Percentiles rank a stretch among this genome's conserved stretches.
Conservation (phyloP, 2,888 invertebrate genomes). For the Cybosia mesomella region DNA sequence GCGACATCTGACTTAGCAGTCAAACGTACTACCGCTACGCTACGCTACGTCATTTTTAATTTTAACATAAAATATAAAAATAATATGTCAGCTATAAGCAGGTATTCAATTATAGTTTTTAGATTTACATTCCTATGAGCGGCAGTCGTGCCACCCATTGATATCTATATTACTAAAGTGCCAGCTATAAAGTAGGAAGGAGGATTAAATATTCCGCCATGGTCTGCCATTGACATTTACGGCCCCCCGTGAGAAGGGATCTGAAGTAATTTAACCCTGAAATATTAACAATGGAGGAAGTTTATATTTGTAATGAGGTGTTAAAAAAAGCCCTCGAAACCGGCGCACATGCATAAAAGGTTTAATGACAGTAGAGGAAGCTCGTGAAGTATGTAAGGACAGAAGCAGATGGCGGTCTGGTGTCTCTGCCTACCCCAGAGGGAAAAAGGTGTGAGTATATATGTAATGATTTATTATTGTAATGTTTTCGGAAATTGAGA, state of each 20-base stretch:
- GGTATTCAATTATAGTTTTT: neutral
- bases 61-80: neutral
- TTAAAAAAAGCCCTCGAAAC: no score
- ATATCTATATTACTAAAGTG: no score
- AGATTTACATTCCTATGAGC: neutral
- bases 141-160: no score
- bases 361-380: no score
- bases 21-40: no score
- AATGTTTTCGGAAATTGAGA: neutral
- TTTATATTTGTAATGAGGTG: conserved; percentile 5
- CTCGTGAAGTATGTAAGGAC: no score
- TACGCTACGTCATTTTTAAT: no score
- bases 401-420: no score
- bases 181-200: neutral
- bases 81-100: neutral
- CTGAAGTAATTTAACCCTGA: conserved; percentile 1
- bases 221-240: conserved; percentile 23
- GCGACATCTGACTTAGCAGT: no score
- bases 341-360: no score
- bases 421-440: no score
- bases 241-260: conserved; percentile 6
- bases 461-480: neutral
- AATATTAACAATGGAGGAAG: conserved; percentile 1
- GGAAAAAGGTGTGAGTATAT: no score
- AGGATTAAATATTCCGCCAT: conserved; percentile 12